phyloP scores from a whole-genome alignment of 2,113 vertebrate genomes.

The Ophthalmotilapia sp. region DNA sequence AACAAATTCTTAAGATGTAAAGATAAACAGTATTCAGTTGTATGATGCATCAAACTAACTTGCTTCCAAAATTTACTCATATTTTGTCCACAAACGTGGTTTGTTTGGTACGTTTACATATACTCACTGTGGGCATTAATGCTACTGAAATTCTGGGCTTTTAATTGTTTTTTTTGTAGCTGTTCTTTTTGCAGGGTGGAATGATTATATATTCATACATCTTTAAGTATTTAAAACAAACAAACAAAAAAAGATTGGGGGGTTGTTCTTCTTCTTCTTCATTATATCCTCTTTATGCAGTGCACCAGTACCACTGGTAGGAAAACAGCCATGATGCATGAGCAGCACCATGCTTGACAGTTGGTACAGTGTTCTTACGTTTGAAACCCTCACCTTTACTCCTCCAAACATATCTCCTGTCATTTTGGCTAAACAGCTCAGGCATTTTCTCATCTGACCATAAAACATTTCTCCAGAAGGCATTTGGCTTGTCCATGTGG shows the following conservation, averaged over 20 bases:
- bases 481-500: background rate
- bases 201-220: background rate
- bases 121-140: background rate
- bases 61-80: background rate
- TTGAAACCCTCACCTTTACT: background rate
- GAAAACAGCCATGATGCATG: background rate
- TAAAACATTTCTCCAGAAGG: background rate
- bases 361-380: background rate
- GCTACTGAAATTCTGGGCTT: background rate
- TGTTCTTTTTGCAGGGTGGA: background rate
- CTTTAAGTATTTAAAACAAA: background rate
- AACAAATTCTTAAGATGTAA: background rate
- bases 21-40: background rate
- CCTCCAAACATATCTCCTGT: background rate
- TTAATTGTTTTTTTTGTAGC: background rate
- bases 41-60: background rate
- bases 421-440: background rate
- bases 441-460: background rate
- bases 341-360: background rate
- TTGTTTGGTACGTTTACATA: background rate
- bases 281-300: background rate
- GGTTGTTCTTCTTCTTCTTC: accelerated
- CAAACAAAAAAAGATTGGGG: background rate
- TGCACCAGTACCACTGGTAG: background rate
- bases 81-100: background rate